phyloP scores from a whole-genome alignment of 2,797 vertebrate species.

The Discoglossus pictus region DNA sequence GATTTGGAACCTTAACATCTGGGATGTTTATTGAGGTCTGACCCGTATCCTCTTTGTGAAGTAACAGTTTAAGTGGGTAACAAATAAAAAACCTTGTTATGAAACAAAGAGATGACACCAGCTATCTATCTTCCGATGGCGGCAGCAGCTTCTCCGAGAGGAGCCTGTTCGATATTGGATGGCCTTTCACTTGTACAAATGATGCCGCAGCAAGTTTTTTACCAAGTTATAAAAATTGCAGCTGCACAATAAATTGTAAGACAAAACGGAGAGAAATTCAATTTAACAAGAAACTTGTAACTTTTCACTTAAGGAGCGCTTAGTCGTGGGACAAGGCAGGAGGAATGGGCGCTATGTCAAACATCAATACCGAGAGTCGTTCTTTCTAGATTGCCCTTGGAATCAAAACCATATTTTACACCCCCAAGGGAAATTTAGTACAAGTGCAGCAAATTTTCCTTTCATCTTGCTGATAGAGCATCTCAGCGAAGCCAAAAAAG shows the following conservation, averaged over 20 bases:
- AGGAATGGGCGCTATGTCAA: constrained; percentile 57
- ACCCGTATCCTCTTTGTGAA: constrained; percentile 7
- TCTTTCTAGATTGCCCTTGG: constrained; percentile 63
- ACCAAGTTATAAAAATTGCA: constrained; percentile 67
- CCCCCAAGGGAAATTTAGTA: constrained; percentile 67
- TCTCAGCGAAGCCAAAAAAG: constrained; percentile 52
- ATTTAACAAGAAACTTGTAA: constrained; percentile 65
- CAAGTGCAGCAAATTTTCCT: constrained; percentile 67
- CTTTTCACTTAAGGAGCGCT: constrained; percentile 64
- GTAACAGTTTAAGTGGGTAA: constrained; percentile 23
- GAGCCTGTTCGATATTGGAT: constrained; percentile 57
- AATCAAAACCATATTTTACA: constrained; percentile 66
- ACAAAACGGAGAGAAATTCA: constrained; percentile 64
- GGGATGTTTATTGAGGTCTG: constrained; percentile 14
- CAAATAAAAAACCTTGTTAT: constrained; percentile 54
- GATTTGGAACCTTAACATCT: too few species aligned
- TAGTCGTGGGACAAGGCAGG: constrained; percentile 59
- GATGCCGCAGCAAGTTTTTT: constrained; percentile 59
- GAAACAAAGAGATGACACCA: constrained; percentile 53
- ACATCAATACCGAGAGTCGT: constrained; percentile 64
- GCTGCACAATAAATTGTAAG: constrained; percentile 64
- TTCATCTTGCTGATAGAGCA: constrained; percentile 64
- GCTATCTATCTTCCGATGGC: constrained; percentile 53
- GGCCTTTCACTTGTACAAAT: constrained; percentile 61
- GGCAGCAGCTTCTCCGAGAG: constrained; percentile 51